Evolutionary conservation across 2,797 vertebrate species (phyloP), one percentile per base, ranked within the genome.

Genomic region (Florisuga fusca): DNA sequence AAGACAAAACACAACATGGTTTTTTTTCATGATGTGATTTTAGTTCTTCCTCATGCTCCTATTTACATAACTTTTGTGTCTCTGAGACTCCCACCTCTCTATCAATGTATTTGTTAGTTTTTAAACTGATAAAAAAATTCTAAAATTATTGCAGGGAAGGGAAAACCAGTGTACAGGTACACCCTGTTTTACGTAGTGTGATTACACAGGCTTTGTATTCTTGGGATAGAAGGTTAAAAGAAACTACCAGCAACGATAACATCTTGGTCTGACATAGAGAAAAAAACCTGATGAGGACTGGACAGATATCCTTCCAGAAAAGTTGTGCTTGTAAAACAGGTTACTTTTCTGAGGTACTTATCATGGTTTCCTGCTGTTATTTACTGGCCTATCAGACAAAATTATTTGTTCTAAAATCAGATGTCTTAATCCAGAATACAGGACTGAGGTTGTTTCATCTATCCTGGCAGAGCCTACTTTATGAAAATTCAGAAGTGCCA

Each of bases 91-190:
- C 43, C 41, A 61, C 18, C 18, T 87, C 38, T 59, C 16, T 53
- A n/a, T 55, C 54, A 81, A 59, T 59, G 10, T 51, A 67, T 64
- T 78, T 84, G 46, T 26, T 75, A 46, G 19, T 72, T 87, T 84
- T 87, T 59, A 63, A 91, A 81, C 14, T 66, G 34, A 63, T 59
- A 71, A 51, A 38, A 71, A 51, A 38, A 9, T 69, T 86, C 84
- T 51, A 26, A 79, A 91, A 31, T 48, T 72, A 53, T 41, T 81
- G 14, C 26, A 63, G 34, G 23, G 25, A 78, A 57, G 31, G 21
- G 9, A 41, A 71, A 34, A 16, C 10, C 33, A 43, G 31, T 31
- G 27, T 71, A 64, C 7, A 67, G 16, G 12, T 72, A 27, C 2
- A 73, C 4, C 3, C 25, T 27, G 2, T 31, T 13, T 62, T 80